Base-by-base conservation (phyloP, 53 echinoderm and acorn worm genomes). In the Apostichopus leukothele region DNA sequence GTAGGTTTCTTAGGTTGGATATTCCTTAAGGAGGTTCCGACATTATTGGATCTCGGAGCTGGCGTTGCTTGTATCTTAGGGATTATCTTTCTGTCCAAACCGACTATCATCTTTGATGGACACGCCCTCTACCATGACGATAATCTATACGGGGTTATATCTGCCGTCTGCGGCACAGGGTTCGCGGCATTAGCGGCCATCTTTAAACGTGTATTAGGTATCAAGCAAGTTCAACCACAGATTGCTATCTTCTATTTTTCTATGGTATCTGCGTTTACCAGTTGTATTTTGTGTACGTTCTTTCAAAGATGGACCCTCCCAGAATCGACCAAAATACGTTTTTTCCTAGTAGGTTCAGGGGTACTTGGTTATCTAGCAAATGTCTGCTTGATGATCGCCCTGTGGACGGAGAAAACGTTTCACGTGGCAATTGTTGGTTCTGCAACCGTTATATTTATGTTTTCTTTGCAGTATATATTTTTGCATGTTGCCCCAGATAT, bases 241-340 rank as follows among this genome's bases (percentile, higher is more conserved):
- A 60, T 85, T 57, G 85, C 85, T 66, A 85, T 85, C 18, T 85
- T 85, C 67, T 85, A 85, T 50, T 85, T 85, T 67, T 85, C 85
- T 5, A 63, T 85, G 85, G 85, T 85, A 25, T 85, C 85, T 67
- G 85, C 85, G 6, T 4, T 85, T 9, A 39, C 85, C 50, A 85
- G 85, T 23, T n/a, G 67, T 66, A 26, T 85, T 16, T 59, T 85
- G 14, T 85, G 85, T 39, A 85, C 85, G 10, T 21, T 60, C 50
- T 85, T 85, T 21, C 85, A 85, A 27, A 63, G 50, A 66, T 85
- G 85, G 85, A 26, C 67, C 14, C 13, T 59, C 22, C 85, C 85
- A 21, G 85, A 85, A 20, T 85, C 85, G 3, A 67, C 66, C 27
- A 85, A 85, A 27, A 85, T 85, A 50, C 61, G 68, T 59, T 9